A percentile compares a stretch with the other conserved stretches of the same genome.
Evolutionary conservation across 2,113 vertebrate species (phyloP).

Genomic region (Xyliphius kryptos): DNA sequence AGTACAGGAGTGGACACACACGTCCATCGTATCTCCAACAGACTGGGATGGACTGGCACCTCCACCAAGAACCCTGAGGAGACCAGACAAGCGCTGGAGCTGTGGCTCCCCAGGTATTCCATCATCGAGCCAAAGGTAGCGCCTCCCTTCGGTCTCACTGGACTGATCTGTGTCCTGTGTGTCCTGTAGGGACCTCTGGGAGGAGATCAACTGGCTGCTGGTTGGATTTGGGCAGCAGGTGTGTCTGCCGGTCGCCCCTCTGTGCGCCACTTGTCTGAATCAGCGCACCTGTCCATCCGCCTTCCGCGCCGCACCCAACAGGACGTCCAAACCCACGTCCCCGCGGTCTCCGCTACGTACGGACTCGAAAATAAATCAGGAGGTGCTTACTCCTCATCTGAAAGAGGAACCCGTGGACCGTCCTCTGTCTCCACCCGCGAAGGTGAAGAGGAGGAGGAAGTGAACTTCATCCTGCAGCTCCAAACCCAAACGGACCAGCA

Average conservation of each 20-base stretch:
- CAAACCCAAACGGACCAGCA: no score
- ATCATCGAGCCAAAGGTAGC: no score
- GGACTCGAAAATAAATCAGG: background rate
- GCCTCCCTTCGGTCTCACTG: no score
- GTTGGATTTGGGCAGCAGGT: conserved; percentile 95
- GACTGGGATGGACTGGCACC: conserved; percentile 78
- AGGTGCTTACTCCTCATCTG: conserved; percentile 1
- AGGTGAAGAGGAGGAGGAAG: no score
- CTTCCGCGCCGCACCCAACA: conserved; percentile 52
- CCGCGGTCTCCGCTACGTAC: no score
- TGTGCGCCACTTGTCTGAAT: conserved; percentile 82
- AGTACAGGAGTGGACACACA: conserved; percentile 90
- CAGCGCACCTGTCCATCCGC: conserved; percentile 76
- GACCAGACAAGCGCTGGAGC: conserved; percentile 78
- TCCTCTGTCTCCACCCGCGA: no score
- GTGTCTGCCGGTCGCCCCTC: conserved; percentile 79
- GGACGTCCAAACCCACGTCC: conserved; percentile 45
- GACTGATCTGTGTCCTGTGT: no score
- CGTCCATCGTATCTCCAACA: conserved; percentile 86
- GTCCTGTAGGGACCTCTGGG: conserved; percentile 80
- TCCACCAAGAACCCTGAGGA: conserved; percentile 74
- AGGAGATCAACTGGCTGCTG: conserved; percentile 87
- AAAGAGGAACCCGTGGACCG: conserved; percentile 38
- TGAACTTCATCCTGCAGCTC: no score
- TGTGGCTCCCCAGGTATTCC: conserved; percentile 87